phyloP scores from a whole-genome alignment of 1,140 invertebrate genomes.

The Ceratosolen solmsi region DNA sequence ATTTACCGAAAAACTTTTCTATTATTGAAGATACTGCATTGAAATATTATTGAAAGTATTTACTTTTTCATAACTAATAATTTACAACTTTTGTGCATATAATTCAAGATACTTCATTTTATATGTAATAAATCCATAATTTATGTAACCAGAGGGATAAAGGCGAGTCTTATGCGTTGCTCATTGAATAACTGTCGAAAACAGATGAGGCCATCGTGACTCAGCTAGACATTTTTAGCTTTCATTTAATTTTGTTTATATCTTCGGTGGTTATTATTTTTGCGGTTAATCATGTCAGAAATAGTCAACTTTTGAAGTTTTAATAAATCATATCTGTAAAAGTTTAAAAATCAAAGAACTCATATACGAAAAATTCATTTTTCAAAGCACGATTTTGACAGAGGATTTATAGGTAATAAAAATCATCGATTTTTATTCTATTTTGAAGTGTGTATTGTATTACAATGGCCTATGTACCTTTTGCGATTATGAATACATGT shows the following conservation, averaged over 20 bases:
- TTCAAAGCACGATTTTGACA: no score
- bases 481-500: no score
- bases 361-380: no score
- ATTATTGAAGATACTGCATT: no score
- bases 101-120: neutral
- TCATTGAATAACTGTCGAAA: constrained; percentile 57
- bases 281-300: constrained; percentile 32
- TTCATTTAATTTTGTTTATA: constrained; percentile 37
- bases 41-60: no score
- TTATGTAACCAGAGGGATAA: neutral
- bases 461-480: no score
- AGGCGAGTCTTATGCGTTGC: no score
- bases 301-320: neutral
- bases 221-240: constrained; percentile 7
- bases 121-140: neutral
- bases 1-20: no score
- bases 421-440: no score
- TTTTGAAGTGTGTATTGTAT: no score
- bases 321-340: neutral
- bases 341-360: neutral
- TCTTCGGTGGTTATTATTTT: constrained; percentile 15
- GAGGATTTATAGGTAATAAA: no score
- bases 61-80: neutral
- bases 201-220: constrained; percentile 32
- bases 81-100: neutral